Conservation (phyloP, 2,888 invertebrate species). For the Hoplodrina blanda region DNA sequence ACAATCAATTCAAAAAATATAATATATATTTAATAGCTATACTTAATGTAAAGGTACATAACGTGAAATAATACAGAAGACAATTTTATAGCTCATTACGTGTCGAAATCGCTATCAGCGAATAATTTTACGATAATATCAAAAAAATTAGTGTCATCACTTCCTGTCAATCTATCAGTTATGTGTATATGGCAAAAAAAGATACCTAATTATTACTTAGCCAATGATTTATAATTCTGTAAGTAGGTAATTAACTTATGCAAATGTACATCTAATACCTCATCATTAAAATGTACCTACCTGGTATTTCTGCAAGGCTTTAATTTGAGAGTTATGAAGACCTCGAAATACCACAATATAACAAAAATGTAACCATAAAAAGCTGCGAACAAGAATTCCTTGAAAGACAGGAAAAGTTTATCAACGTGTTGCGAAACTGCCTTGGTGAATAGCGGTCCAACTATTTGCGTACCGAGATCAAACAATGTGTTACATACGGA, state of each 20-base stretch:
- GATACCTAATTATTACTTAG: constrained; percentile 4
- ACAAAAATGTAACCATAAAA: constrained; percentile 42
- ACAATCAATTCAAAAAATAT: constrained; percentile 28
- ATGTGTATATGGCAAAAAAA: constrained; percentile 10
- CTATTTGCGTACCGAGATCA: constrained; percentile 38
- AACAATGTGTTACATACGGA: constrained; percentile 11
- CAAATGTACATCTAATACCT: neutral
- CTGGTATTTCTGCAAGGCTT: constrained; percentile 17
- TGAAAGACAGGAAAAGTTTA: constrained; percentile 43
- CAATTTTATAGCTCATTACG: constrained; percentile 32
- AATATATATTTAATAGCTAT: constrained; percentile 16
- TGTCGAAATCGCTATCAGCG: constrained; percentile 19
- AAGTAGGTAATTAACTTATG: constrained; percentile 3
- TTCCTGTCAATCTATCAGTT: constrained; percentile 44
- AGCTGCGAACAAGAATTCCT: constrained; percentile 44
- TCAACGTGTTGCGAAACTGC: constrained; percentile 11
- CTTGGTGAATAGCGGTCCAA: constrained; percentile 18
- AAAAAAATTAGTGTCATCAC: constrained; percentile 31
- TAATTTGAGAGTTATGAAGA: constrained; percentile 10
- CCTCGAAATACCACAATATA: constrained; percentile 42
- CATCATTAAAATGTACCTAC: neutral
- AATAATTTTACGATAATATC: constrained; percentile 37
- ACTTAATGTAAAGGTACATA: constrained; percentile 3
- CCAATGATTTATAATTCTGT: neutral
- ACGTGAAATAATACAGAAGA: constrained; percentile 22